These are phyloP conservation scores for Dysmachus trigonus DNA, from an alignment of 2,888 invertebrate genomes.

Conservation along the genomic window DNA sequence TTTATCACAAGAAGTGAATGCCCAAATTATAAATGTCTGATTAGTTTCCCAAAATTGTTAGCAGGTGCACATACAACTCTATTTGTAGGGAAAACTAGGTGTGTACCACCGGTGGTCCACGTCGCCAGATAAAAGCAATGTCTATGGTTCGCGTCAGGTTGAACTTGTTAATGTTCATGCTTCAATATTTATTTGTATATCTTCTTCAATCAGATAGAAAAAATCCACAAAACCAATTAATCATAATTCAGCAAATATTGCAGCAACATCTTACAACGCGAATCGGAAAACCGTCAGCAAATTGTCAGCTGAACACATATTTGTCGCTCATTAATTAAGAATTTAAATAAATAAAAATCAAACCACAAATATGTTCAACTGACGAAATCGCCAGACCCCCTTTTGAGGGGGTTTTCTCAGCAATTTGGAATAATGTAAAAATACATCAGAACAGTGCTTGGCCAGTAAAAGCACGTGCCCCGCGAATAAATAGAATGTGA, in stretches of 20 bases:
- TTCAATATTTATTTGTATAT: too few relatives aligned
- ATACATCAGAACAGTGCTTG: neutral
- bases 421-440: neutral
- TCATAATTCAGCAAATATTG: neutral
- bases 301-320: neutral
- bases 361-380: neutral
- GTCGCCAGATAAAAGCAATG: too few relatives aligned
- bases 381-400: neutral
- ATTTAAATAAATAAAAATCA: neutral
- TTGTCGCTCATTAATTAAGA: neutral
- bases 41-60: too few relatives aligned
- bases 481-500: neutral
- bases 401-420: neutral
- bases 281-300: neutral
- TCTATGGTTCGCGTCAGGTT: too few relatives aligned
- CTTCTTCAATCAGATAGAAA: neutral
- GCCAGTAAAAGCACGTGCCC: neutral
- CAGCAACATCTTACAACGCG: neutral
- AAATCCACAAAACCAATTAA: neutral
- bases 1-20: too few relatives aligned
- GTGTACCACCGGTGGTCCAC: too few relatives aligned
- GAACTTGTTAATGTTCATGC: too few relatives aligned
- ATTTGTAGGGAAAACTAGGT: too few relatives aligned
- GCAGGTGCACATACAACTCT: too few relatives aligned
- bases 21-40: too few relatives aligned